A percentile compares a stretch with the other conserved stretches of the same genome.
These are phyloP conservation scores for Coreius guichenoti DNA, from an alignment of 2,797 vertebrate species.

Conservation along the genomic window DNA sequence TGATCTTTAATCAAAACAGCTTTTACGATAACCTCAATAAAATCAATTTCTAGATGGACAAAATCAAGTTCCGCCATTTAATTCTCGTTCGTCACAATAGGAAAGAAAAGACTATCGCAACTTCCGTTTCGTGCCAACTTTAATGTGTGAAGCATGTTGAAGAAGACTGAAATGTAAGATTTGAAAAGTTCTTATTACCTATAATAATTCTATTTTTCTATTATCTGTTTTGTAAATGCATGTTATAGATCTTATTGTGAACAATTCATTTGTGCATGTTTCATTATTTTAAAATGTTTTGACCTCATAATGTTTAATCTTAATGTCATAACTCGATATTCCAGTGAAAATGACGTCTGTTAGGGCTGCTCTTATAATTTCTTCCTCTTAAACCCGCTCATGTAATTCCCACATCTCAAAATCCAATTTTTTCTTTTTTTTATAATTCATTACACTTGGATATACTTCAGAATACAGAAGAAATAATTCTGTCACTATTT, in stretches of 20 bases:
- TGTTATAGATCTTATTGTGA: neutral
- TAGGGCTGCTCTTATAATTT: neutral
- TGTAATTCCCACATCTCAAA: neutral
- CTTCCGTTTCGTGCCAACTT: neutral
- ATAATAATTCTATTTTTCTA: neutral
- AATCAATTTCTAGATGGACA: neutral
- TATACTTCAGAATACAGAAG: neutral
- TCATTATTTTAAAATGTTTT: neutral
- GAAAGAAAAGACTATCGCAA: neutral
- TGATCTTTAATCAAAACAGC: neutral
- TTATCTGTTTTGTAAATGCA: neutral
- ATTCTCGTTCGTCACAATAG: neutral
- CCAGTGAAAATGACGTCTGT: neutral
- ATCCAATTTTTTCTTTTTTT: neutral
- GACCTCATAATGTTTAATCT: neutral
- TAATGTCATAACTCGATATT: neutral
- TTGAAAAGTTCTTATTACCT: neutral
- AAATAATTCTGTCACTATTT: neutral
- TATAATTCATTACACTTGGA: neutral
- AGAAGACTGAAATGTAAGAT: neutral
- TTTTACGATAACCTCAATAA: neutral
- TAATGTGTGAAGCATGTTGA: neutral
- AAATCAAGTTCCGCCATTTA: neutral
- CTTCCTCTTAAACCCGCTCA: neutral
- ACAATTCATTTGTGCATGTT: neutral